Percentiles rank a stretch among this genome's conserved stretches.
Evolutionary conservation across 2,113 vertebrate species (phyloP).

Genomic region (Campylorhamphus procurvoides): DNA sequence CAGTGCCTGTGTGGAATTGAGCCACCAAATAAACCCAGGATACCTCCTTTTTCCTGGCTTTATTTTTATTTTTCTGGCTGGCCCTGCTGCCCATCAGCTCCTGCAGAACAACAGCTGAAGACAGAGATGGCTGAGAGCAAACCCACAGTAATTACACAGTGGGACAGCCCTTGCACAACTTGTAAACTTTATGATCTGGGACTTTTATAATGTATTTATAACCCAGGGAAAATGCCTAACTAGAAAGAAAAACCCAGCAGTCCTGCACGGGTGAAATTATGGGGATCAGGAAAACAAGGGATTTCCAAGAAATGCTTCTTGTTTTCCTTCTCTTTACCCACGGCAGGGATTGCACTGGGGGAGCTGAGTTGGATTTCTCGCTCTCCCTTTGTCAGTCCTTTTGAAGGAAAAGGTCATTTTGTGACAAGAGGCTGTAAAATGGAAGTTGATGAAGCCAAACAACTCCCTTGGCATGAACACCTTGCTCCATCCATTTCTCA

Average conservation of each 20-base stretch:
- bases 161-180: background rate
- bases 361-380: background rate
- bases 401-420: background rate
- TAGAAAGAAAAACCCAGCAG: conserved; percentile 2
- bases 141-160: conserved; percentile 1
- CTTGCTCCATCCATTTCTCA: background rate
- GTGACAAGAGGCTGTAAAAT: background rate
- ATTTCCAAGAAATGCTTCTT: conserved; percentile 37
- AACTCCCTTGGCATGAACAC: background rate
- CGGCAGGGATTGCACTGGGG: background rate
- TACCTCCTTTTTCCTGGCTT: background rate
- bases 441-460: background rate
- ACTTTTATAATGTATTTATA: conserved; percentile 19
- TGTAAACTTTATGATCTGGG: conserved; percentile 30
- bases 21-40: background rate
- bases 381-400: background rate
- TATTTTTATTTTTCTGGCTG: background rate
- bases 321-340: background rate
- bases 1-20: background rate
- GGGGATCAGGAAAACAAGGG: background rate
- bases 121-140: background rate
- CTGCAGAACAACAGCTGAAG: background rate
- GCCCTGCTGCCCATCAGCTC: background rate
- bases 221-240: conserved; percentile 1
- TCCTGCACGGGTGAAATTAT: background rate